Conservation (phyloP, 2,797 vertebrate species). For the Lithobates sylvaticus region DNA sequence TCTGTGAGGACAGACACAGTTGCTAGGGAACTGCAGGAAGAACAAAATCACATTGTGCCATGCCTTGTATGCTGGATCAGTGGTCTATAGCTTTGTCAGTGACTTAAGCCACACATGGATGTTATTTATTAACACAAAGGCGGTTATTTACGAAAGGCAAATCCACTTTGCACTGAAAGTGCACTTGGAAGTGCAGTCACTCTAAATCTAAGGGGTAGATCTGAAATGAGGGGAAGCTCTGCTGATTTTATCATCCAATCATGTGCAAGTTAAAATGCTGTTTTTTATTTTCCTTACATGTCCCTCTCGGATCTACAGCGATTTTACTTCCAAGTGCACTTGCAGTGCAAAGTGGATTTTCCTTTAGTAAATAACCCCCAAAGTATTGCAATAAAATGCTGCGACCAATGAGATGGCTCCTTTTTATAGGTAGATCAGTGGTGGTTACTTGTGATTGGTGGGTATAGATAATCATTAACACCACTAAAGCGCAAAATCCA, state of each 20-base stretch:
- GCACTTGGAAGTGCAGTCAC: too few relatives aligned
- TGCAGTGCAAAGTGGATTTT: too few relatives aligned
- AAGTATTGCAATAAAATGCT: background rate
- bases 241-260: too few relatives aligned
- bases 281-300: too few relatives aligned
- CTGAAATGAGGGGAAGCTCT: too few relatives aligned
- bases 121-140: background rate
- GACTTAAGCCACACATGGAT: background rate
- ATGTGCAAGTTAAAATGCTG: too few relatives aligned
- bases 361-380: too few relatives aligned
- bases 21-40: conserved; percentile 54
- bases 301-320: too few relatives aligned
- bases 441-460: background rate
- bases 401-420: background rate
- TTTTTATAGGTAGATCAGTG: background rate
- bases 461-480: background rate
- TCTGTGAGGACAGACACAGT: conserved; percentile 39
- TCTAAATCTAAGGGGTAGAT: too few relatives aligned
- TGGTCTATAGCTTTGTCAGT: conserved; percentile 15
- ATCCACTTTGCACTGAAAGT: too few relatives aligned
- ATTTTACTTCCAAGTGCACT: too few relatives aligned
- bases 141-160: too few relatives aligned
- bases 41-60: conserved; percentile 32
- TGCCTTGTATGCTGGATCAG: conserved; percentile 32
- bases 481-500: background rate